Conservation (phyloP, 2,797 vertebrate genomes). For the Coregonus sp. region DNA sequence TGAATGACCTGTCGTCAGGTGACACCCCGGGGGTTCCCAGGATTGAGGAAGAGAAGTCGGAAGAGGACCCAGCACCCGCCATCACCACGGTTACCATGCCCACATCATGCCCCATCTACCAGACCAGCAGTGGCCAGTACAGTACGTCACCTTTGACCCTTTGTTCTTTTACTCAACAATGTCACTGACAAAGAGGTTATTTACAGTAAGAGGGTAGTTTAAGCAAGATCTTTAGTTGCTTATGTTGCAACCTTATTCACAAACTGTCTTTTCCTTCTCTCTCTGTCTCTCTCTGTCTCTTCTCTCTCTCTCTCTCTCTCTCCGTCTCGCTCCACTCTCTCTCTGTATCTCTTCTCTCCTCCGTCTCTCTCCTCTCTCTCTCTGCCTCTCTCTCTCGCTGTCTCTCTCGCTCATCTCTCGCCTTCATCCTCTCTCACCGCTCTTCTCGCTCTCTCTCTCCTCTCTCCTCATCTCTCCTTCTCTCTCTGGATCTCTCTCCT, state of each 20-base stretch:
- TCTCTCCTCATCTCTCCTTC: background rate
- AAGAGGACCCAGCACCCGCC: slow-evolving; percentile 91
- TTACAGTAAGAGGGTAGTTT: too few species aligned
- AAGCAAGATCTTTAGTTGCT: too few species aligned
- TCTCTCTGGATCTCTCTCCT: background rate
- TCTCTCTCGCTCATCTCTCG: too few species aligned
- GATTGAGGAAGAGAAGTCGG: slow-evolving; percentile 98
- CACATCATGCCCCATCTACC: slow-evolving; percentile 89
- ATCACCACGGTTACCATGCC: slow-evolving; percentile 98
- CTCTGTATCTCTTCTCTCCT: background rate
- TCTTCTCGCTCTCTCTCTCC: background rate
- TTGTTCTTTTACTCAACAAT: background rate
- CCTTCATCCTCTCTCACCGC: too few species aligned
- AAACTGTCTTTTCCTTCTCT: background rate
- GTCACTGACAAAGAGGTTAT: background rate
- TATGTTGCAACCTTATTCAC: too few species aligned
- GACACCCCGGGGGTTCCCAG: slow-evolving; percentile 91
- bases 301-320: background rate
- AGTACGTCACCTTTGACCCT: slow-evolving; percentile 78
- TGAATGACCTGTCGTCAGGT: slow-evolving; percentile 95
- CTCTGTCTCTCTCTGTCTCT: background rate
- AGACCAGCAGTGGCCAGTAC: slow-evolving; percentile 99
- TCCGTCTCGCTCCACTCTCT: background rate
- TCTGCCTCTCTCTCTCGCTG: too few species aligned
- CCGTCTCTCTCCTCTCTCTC: too few species aligned